Evolutionary conservation across 2,797 vertebrate genomes (phyloP).

Genomic region (Hipposideros larvatus): DNA sequence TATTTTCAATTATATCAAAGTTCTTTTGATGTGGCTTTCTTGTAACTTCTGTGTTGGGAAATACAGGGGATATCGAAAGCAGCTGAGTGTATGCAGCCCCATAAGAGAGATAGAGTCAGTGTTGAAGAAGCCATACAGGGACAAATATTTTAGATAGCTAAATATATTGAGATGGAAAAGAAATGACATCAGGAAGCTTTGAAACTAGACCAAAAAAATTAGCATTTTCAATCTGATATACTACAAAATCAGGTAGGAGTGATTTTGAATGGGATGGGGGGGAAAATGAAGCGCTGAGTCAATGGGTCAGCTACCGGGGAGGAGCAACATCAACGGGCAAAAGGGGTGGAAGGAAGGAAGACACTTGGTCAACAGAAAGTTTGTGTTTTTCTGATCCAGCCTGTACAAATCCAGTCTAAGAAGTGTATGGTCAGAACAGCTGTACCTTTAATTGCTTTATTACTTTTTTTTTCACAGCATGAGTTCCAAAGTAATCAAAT

Average conservation of each 20-base stretch:
- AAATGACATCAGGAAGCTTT: not conserved
- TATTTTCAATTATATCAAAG: slow-evolving; percentile 22
- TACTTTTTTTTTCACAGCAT: slow-evolving; percentile 67
- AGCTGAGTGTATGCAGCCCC: not conserved
- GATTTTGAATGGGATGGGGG: not conserved
- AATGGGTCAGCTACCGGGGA: not conserved
- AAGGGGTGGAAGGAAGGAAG: not conserved
- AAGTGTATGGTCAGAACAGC: slow-evolving; percentile 63
- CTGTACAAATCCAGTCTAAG: slow-evolving; percentile 23
- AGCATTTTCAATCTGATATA: not conserved
- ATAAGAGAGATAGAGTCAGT: not conserved
- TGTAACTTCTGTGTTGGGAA: slow-evolving; percentile 50
- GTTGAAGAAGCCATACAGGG: not conserved
- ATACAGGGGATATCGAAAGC: not conserved
- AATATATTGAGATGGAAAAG: not conserved
- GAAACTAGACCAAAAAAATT: not conserved
- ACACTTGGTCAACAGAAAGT: not conserved
- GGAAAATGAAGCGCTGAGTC: not conserved
- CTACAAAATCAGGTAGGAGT: not conserved
- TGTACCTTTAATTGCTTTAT: slow-evolving; percentile 82
- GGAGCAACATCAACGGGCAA: not conserved
- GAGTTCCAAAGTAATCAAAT: slow-evolving; percentile 81
- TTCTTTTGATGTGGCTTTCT: slow-evolving; percentile 31
- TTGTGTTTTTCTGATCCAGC: not conserved
- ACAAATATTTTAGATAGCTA: slow-evolving; percentile 6